These are phyloP conservation scores for Maconellicoccus hirsutus DNA, from an alignment of 1,140 invertebrate genomes.

Conservation along the genomic window DNA sequence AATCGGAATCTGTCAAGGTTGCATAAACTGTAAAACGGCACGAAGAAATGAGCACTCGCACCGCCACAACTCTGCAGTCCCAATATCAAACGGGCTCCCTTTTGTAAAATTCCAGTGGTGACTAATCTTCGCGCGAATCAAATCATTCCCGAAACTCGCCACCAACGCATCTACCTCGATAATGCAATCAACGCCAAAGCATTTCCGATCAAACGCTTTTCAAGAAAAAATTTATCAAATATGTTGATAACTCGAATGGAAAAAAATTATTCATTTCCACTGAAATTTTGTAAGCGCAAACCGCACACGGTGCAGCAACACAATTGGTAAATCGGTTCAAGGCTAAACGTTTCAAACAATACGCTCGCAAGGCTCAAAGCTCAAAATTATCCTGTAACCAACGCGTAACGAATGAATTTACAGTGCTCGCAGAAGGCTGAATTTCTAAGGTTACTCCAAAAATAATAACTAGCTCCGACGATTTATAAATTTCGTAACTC, in stretches of 20 bases:
- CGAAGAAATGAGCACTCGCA: not conserved
- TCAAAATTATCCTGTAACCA: constrained; percentile 4
- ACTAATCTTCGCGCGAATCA: not conserved
- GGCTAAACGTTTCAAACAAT: not conserved
- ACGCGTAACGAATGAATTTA: not conserved
- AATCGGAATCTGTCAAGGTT: constrained; percentile 18
- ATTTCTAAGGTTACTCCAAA: not conserved
- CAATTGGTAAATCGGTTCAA: constrained; percentile 18
- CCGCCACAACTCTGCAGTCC: not conserved
- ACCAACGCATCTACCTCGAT: not conserved
- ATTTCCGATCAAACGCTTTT: too few relatives aligned
- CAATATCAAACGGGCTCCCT: not conserved
- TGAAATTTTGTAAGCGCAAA: not conserved
- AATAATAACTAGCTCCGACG: not conserved
- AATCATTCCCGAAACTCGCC: not conserved
- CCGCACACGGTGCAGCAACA: not conserved
- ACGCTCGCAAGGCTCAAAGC: constrained; percentile 13
- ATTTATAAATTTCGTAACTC: not conserved
- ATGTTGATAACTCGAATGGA: too few relatives aligned
- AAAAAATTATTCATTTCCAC: too few relatives aligned
- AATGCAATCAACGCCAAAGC: too few relatives aligned
- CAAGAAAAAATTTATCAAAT: too few relatives aligned
- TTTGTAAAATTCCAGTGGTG: constrained; percentile 17
- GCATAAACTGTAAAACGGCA: not conserved
- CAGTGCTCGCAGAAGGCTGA: not conserved